Conservation (phyloP, 2,888 invertebrate species). For the Drosophila affinis region DNA sequence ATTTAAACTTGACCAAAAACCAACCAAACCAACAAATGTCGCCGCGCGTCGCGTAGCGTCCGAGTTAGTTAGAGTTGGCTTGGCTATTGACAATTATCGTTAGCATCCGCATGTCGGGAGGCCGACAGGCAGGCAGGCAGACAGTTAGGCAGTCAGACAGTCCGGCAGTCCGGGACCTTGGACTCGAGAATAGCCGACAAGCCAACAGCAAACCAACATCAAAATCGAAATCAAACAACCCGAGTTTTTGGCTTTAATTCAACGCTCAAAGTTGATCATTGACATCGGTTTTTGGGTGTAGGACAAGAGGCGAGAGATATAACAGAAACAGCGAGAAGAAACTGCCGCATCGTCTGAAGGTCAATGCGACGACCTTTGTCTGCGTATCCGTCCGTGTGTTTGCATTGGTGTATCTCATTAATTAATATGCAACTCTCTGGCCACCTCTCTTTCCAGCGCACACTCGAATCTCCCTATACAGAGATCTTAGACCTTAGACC, state of each 20-base stretch:
- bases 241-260: slow-evolving; percentile 1
- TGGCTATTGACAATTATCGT: slow-evolving; percentile 36
- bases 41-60: not conserved
- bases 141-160: no score
- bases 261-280: not conserved
- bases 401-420: slow-evolving; percentile 31
- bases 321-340: slow-evolving; percentile 1
- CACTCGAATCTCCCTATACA: slow-evolving; percentile 11
- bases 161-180: slow-evolving; percentile 17
- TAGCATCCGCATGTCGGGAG: slow-evolving; percentile 27
- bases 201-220: slow-evolving; percentile 18
- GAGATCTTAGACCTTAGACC: slow-evolving; percentile 10
- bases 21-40: slow-evolving; percentile 10
- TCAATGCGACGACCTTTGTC: slow-evolving; percentile 48
- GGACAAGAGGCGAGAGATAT: no score
- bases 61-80: no score
- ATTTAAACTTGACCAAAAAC: slow-evolving; percentile 67
- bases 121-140: no score
- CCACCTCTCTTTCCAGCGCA: slow-evolving; percentile 28
- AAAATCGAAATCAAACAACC: slow-evolving; percentile 8
- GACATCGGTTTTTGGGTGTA: not conserved
- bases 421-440: slow-evolving; percentile 42
- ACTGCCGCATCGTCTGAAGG: slow-evolving; percentile 42
- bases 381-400: not conserved
- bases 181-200: slow-evolving; percentile 27